Evolutionary conservation across 2,888 invertebrate species (phyloP).

Genomic region (Tipula helvola): DNA sequence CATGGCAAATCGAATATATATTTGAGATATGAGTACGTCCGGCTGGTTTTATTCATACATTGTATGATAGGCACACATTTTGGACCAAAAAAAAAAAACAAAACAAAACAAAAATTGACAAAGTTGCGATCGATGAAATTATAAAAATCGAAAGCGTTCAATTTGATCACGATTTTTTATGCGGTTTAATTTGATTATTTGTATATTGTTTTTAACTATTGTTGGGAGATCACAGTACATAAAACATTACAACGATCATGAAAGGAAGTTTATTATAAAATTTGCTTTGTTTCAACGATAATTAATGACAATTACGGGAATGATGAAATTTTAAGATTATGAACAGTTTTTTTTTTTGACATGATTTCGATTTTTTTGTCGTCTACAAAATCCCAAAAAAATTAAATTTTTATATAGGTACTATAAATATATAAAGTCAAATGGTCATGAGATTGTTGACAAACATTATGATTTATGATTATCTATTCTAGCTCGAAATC

Average conservation of each 20-base stretch:
- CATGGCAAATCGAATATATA: not conserved
- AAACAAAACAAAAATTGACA: not conserved
- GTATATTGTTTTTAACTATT: not conserved
- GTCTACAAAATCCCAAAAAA: not conserved
- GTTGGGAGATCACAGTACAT: not conserved
- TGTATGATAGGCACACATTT: too few relatives aligned
- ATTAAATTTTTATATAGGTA: not conserved
- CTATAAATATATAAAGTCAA: not conserved
- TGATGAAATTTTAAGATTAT: not conserved
- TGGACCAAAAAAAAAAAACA: too few relatives aligned
- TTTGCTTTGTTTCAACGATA: not conserved
- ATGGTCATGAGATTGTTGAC: not conserved
- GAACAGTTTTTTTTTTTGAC: not conserved
- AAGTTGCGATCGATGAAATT: not conserved
- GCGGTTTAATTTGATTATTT: not conserved
- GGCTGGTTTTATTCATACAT: too few relatives aligned
- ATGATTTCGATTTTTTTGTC: not conserved
- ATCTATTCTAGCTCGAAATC: not conserved
- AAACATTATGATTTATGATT: not conserved
- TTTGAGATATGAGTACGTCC: not conserved
- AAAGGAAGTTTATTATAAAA: not conserved
- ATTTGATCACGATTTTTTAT: conserved; percentile 7
- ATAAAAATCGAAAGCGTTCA: conserved; percentile 7
- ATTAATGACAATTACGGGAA: not conserved
- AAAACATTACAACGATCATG: not conserved